A percentile compares a stretch with the other conserved stretches of the same genome.
Evolutionary conservation across 2,797 vertebrate genomes (phyloP).

Genomic region (Chaetophractus vellerosus): DNA sequence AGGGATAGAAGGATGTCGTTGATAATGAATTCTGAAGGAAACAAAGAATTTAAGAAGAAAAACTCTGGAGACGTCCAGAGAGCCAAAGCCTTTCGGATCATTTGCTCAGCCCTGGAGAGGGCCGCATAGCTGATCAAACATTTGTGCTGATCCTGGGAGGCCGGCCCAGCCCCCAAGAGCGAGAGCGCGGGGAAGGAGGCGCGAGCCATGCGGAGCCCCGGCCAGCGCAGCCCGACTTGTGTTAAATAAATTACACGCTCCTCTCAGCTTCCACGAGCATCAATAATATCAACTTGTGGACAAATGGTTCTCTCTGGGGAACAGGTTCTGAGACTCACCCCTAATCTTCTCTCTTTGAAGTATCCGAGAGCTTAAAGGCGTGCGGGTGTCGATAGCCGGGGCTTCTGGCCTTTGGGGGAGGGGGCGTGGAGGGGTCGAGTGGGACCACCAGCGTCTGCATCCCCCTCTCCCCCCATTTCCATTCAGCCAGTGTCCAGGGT

Average conservation of each 20-base stretch:
- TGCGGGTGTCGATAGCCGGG: constrained; percentile 88
- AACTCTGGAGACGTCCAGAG: constrained; percentile 84
- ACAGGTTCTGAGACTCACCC: constrained; percentile 86
- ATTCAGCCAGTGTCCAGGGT: not conserved
- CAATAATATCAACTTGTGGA: constrained; percentile 91
- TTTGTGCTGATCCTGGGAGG: constrained; percentile 81
- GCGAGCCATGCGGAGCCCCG: constrained; percentile 82
- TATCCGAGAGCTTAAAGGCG: constrained; percentile 89
- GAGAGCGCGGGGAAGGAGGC: constrained; percentile 77
- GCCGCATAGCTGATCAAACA: constrained; percentile 85
- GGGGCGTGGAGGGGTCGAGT: constrained; percentile 58
- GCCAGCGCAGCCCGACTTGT: constrained; percentile 85
- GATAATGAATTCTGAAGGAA: constrained; percentile 90
- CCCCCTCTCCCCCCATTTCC: not conserved
- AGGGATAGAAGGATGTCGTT: constrained; percentile 90
- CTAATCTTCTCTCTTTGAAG: constrained; percentile 92
- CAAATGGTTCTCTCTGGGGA: constrained; percentile 89
- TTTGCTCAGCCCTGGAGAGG: constrained; percentile 83
- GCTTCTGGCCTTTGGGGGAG: constrained; percentile 86
- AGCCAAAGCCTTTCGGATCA: constrained; percentile 78
- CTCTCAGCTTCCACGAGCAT: constrained; percentile 85
- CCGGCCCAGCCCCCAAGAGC: constrained; percentile 52
- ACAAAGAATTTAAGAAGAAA: constrained; percentile 89
- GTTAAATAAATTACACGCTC: constrained; percentile 88
- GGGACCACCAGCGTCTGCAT: constrained; percentile 68